Conservation (phyloP, 2,888 invertebrate genomes). For the Dryococelus australis region DNA sequence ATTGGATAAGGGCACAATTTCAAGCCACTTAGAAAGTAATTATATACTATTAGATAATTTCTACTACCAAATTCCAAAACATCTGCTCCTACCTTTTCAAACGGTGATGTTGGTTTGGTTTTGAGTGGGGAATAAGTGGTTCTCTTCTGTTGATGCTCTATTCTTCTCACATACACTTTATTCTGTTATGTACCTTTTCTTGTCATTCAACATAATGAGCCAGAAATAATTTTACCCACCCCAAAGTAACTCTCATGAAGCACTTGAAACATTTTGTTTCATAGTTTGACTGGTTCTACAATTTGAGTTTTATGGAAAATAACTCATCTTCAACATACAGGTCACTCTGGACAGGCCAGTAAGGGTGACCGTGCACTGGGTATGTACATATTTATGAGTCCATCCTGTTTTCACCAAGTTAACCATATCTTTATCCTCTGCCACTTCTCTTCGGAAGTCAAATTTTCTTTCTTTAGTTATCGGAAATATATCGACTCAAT, state of each 20-base stretch:
- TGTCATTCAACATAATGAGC: neutral
- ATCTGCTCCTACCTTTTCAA: neutral
- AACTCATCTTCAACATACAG: neutral
- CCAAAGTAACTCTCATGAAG: neutral
- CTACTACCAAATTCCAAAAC: neutral
- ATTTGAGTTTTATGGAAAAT: neutral
- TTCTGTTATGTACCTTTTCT: neutral
- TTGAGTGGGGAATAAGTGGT: neutral
- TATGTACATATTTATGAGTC: neutral
- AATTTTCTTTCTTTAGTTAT: neutral
- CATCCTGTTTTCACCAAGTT: constrained; percentile 23
- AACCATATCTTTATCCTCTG: neutral
- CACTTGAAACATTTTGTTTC: neutral
- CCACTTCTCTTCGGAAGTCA: neutral
- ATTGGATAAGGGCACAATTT: neutral
- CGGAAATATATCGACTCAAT: too few relatives aligned
- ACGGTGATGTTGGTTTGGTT: neutral
- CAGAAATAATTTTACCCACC: neutral
- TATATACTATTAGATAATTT: neutral
- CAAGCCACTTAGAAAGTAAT: neutral
- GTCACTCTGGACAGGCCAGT: neutral
- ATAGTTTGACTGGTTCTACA: neutral
- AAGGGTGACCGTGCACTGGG: neutral
- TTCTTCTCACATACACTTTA: neutral
- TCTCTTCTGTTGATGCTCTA: neutral